Percentiles rank a stretch among this genome's conserved stretches.
These are phyloP conservation scores for Chrysolina haemoptera DNA, from an alignment of 2,888 invertebrate species.

Conservation along the genomic window DNA sequence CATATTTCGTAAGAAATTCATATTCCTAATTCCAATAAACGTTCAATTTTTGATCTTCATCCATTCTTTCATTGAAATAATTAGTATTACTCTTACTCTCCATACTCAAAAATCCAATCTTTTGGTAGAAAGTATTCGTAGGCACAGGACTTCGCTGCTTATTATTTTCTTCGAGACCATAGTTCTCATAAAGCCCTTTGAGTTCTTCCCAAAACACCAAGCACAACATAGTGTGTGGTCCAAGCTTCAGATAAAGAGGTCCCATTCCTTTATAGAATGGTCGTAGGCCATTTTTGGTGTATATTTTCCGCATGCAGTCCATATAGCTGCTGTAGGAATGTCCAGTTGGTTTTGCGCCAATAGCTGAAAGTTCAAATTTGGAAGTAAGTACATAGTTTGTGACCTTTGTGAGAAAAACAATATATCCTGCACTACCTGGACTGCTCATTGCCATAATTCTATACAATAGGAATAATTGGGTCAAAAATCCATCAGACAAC, in stretches of 20 bases:
- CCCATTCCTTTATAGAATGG: conserved; percentile 93
- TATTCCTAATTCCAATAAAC: conserved; percentile 37
- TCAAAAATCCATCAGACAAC: too few relatives aligned
- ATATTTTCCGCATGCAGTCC: conserved; percentile 79
- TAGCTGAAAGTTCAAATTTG: conserved; percentile 69
- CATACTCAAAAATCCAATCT: conserved; percentile 41
- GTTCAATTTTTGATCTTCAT: conserved; percentile 23
- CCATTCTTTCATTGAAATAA: conserved; percentile 37
- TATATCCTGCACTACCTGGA: too few relatives aligned
- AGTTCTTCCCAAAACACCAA: conserved; percentile 90
- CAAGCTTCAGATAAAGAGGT: conserved; percentile 88
- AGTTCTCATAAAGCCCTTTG: conserved; percentile 72
- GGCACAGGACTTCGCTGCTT: conserved; percentile 27
- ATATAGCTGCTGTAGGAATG: conserved; percentile 77
- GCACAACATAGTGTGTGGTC: conserved; percentile 90
- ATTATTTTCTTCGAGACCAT: conserved; percentile 34
- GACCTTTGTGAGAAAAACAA: too few relatives aligned
- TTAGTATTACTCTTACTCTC: conserved; percentile 5
- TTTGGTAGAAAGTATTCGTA: conserved; percentile 50
- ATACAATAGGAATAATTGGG: too few relatives aligned
- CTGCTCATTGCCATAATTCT: too few relatives aligned
- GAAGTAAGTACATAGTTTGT: not conserved
- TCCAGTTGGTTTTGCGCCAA: conserved; percentile 71
- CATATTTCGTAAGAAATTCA: not conserved
- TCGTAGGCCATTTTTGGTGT: conserved; percentile 71